phyloP scores from a whole-genome alignment of 2,888 invertebrate species.

The Lepetodrilus schrolli region DNA sequence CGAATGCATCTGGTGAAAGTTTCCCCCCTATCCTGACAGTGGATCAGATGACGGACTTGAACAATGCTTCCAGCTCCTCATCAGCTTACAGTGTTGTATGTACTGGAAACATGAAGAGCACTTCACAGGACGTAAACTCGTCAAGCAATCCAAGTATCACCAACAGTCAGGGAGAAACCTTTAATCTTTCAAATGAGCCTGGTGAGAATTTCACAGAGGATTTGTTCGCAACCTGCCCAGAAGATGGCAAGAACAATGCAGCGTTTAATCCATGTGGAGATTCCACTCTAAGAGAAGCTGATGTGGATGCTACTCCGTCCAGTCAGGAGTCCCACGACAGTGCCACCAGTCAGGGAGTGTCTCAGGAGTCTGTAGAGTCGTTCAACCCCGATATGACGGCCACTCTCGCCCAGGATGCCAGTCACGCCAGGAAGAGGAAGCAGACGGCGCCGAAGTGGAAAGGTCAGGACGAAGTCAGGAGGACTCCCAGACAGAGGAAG shows the following conservation, averaged over 20 bases:
- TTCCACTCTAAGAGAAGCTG: neutral
- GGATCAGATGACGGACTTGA: conserved; percentile 9
- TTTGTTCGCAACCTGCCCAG: neutral
- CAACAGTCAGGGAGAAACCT: neutral
- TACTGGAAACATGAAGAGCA: neutral
- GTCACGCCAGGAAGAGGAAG: conserved; percentile 42
- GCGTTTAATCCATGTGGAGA: neutral
- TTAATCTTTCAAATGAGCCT: too few species aligned
- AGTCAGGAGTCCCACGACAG: neutral
- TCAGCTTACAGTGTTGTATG: neutral
- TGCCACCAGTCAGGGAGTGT: too few species aligned
- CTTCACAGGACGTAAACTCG: neutral
- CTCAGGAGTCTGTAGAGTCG: neutral
- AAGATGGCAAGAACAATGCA: too few species aligned
- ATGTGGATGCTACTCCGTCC: too few species aligned
- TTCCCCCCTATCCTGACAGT: neutral
- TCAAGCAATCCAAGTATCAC: neutral
- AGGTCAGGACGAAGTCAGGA: conserved; percentile 12
- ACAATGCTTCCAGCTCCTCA: neutral
- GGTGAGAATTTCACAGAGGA: conserved; percentile 1
- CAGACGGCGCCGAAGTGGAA: conserved; percentile 53
- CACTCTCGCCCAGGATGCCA: neutral
- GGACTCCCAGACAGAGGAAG: conserved; percentile 30
- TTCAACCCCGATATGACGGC: neutral
- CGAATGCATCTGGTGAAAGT: neutral